phyloP scores from a whole-genome alignment of 2,113 vertebrate genomes.

The Blennius ocellaris region DNA sequence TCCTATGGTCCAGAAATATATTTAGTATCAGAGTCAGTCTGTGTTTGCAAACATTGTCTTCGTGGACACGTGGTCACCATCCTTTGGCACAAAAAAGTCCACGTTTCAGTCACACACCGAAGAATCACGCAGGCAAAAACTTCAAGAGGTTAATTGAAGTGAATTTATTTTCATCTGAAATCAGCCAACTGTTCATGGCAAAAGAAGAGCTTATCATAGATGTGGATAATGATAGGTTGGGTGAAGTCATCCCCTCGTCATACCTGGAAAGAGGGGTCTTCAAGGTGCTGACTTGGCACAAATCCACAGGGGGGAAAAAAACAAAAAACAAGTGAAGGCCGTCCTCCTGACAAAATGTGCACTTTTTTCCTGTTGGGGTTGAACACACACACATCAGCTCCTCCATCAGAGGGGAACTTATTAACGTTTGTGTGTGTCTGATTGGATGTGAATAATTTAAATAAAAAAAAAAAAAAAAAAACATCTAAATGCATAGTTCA shows the following conservation, averaged over 20 bases:
- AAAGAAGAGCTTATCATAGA: neutral
- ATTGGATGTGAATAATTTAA: neutral
- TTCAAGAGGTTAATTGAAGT: neutral
- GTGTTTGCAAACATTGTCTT: constrained; percentile 16
- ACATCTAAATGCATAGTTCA: neutral
- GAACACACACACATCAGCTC: neutral
- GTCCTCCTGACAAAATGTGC: neutral
- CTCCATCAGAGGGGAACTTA: constrained; percentile 7
- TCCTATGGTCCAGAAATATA: constrained; percentile 33
- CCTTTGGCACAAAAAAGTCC: constrained; percentile 8
- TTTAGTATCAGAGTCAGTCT: constrained; percentile 43
- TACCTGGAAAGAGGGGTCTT: constrained; percentile 6
- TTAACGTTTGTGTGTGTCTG: neutral
- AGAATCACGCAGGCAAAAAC: neutral
- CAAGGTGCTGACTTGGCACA: constrained; percentile 53
- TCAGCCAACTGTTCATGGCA: neutral
- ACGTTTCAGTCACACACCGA: neutral
- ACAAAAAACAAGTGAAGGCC: constrained; percentile 37
- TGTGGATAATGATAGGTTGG: neutral
- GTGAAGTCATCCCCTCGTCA: neutral
- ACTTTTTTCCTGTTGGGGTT: neutral
- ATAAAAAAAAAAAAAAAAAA: neutral
- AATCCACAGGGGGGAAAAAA: constrained; percentile 46
- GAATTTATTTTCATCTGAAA: neutral
- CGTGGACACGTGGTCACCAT: neutral